phyloP scores from a whole-genome alignment of 2,797 vertebrate genomes.

The Amphiprion clarkii region DNA sequence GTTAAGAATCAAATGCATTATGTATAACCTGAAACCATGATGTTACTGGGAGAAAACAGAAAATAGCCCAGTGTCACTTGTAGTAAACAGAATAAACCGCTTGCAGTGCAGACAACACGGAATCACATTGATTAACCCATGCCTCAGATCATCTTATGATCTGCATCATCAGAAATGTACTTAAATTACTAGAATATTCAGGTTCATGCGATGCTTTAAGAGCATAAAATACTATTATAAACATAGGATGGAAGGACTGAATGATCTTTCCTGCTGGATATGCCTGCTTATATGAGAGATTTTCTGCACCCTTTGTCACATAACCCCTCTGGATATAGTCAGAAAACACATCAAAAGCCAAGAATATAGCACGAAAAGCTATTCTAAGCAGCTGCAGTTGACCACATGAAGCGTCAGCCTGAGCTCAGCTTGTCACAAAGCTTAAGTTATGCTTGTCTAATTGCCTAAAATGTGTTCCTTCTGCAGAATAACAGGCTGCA shows the following conservation, averaged over 20 bases:
- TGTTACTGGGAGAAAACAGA: slow-evolving; percentile 26
- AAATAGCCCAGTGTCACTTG: slow-evolving; percentile 24
- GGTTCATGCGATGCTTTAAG: neutral
- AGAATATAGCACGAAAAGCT: slow-evolving; percentile 8
- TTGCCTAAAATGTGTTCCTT: slow-evolving; percentile 32
- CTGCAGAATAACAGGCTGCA: slow-evolving; percentile 27
- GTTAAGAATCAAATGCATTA: slow-evolving; percentile 33
- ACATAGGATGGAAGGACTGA: neutral
- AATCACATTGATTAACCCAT: neutral
- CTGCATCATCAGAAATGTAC: neutral
- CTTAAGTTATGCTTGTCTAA: slow-evolving; percentile 14
- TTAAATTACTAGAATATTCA: neutral
- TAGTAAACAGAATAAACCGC: slow-evolving; percentile 14
- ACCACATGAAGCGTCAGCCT: slow-evolving; percentile 14
- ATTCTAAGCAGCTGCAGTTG: neutral
- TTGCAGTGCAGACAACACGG: slow-evolving; percentile 2
- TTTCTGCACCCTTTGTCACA: neutral
- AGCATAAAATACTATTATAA: neutral
- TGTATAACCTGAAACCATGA: slow-evolving; percentile 28
- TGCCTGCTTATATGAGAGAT: neutral
- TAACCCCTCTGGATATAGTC: neutral
- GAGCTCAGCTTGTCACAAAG: no score
- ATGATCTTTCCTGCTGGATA: neutral
- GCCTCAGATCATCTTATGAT: slow-evolving; percentile 8
- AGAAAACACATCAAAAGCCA: slow-evolving; percentile 8